Percentiles rank a stretch among this genome's conserved stretches.
phyloP scores from a whole-genome alignment of 2,888 invertebrate species.

The Brachypalpus laphriformis region DNA sequence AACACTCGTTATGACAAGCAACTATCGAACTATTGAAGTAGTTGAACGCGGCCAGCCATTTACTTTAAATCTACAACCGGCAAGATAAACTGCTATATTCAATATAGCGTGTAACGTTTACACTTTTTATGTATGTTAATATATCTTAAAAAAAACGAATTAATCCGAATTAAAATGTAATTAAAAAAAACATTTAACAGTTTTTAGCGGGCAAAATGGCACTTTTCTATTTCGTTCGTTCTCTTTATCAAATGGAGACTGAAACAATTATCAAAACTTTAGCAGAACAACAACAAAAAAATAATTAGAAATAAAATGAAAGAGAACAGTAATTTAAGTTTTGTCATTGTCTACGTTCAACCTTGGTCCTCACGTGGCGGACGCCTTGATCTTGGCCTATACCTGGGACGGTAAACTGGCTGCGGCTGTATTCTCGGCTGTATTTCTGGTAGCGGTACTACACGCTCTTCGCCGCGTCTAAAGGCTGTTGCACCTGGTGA shows the following conservation, averaged over 20 bases:
- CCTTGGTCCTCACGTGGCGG: slow-evolving; percentile 47
- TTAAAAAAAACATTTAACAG: neutral
- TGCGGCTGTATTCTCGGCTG: slow-evolving; percentile 61
- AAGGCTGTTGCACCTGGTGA: slow-evolving; percentile 75
- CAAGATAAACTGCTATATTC: neutral
- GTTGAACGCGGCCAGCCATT: neutral
- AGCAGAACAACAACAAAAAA: slow-evolving; percentile 30
- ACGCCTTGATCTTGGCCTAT: slow-evolving; percentile 26
- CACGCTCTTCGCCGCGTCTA: slow-evolving; percentile 75
- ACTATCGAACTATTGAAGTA: neutral
- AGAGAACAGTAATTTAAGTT: slow-evolving; percentile 29
- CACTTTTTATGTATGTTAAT: neutral
- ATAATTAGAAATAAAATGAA: slow-evolving; percentile 50
- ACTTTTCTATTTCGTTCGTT: slow-evolving; percentile 13
- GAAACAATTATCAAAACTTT: slow-evolving; percentile 1
- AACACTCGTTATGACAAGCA: neutral
- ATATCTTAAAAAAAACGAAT: no score
- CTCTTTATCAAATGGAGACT: neutral
- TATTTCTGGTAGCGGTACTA: slow-evolving; percentile 55
- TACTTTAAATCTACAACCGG: neutral
- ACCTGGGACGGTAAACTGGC: slow-evolving; percentile 37
- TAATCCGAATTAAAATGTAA: neutral
- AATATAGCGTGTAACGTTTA: neutral
- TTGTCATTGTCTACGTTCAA: slow-evolving; percentile 22
- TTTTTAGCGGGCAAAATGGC: slow-evolving; percentile 21